Evolutionary conservation across 2,888 invertebrate genomes (phyloP).

Genomic region (Leucophora obtusa): DNA sequence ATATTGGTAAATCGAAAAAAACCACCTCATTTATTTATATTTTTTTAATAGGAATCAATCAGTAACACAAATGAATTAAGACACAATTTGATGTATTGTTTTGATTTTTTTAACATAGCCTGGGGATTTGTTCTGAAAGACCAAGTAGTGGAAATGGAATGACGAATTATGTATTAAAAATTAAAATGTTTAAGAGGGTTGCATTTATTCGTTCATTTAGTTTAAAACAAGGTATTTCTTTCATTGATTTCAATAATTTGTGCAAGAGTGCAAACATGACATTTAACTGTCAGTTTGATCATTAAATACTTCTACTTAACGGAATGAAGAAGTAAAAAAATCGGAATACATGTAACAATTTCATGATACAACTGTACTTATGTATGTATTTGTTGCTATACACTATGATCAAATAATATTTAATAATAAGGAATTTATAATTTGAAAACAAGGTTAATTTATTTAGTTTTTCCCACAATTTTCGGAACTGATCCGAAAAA

Average conservation of each 20-base stretch:
- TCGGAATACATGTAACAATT: not conserved
- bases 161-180: constrained; percentile 54
- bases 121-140: not conserved
- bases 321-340: not conserved
- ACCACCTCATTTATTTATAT: constrained; percentile 10
- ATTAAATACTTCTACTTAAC: constrained; percentile 37
- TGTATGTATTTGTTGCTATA: not conserved
- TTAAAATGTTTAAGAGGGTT: constrained; percentile 28
- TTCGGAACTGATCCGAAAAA: too few relatives aligned
- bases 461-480: too few relatives aligned
- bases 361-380: not conserved
- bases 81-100: constrained; percentile 73
- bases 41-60: constrained; percentile 77
- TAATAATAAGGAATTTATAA: too few relatives aligned
- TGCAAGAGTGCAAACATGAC: constrained; percentile 62
- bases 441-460: too few relatives aligned
- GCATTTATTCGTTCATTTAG: not conserved
- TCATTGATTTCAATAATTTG: constrained; percentile 37
- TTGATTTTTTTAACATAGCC: constrained; percentile 65
- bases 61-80: constrained; percentile 65
- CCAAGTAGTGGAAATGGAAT: constrained; percentile 31
- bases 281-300: constrained; percentile 70
- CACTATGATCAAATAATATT: not conserved
- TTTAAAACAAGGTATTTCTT: not conserved
- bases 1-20: constrained; percentile 70